These are phyloP conservation scores for Datnioides undecimradiatus DNA, from an alignment of 2,113 vertebrate genomes.

Conservation along the genomic window DNA sequence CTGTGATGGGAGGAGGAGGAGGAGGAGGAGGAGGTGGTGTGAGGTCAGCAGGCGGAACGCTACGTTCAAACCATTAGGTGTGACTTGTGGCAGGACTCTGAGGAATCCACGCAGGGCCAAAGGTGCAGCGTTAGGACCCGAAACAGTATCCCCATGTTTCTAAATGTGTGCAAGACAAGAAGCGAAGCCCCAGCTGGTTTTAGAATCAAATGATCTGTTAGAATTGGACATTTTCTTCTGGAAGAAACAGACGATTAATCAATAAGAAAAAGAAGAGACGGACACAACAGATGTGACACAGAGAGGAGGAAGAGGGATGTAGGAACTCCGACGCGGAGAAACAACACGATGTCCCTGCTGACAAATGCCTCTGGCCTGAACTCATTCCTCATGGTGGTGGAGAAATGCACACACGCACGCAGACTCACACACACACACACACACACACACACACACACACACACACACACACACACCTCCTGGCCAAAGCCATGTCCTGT, in stretches of 20 bases:
- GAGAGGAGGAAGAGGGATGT: slow-evolving; percentile 1
- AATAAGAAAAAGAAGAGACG: not conserved
- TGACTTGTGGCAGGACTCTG: slow-evolving; percentile 65
- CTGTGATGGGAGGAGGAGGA: not conserved
- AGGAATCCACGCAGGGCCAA: slow-evolving; percentile 48
- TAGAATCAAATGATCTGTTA: not conserved
- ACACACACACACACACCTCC: slow-evolving; percentile 8
- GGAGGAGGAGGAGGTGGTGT: slow-evolving; percentile 4
- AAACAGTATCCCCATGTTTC: not conserved
- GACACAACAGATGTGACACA: not conserved
- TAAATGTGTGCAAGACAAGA: not conserved
- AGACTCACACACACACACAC: not conserved
- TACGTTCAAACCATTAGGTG: slow-evolving; percentile 25
- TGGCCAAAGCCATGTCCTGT: slow-evolving; percentile 62
- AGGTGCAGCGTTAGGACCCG: not conserved
- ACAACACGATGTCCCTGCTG: slow-evolving; percentile 54
- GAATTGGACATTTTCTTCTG: not conserved
- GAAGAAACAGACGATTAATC: too few species aligned
- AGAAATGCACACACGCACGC: slow-evolving; percentile 30
- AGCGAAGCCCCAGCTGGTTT: not conserved
- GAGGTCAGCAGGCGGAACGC: slow-evolving; percentile 21
- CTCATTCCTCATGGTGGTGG: slow-evolving; percentile 68
- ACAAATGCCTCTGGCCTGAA: slow-evolving; percentile 73
- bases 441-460: slow-evolving; percentile 7
- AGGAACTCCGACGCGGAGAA: slow-evolving; percentile 41